Evolutionary conservation across 2,113 vertebrate species (phyloP), one percentile per base, ranked within the genome.

Genomic region (Catharus fuscescens): DNA sequence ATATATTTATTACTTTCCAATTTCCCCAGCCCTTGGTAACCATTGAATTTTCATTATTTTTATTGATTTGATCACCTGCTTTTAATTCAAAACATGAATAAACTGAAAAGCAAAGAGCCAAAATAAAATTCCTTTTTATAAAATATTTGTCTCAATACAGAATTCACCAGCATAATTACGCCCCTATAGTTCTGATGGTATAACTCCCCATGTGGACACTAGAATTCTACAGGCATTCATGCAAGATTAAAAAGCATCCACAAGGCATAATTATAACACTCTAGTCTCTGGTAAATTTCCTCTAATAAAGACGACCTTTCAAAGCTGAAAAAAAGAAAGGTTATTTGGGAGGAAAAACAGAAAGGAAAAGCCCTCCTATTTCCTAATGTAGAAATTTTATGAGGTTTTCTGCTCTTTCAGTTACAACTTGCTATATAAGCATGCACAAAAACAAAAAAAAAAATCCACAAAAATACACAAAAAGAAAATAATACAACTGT

Each of bases 161-260:
- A 92, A 86, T 88, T 90, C 83, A 80, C 76, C 60, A 53, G 48
- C 40, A 64, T 90, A 95, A 96, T 80, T 86, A 94, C 0, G 0
- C 48, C 60, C 69, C 92, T 95, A 88, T 72, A 94, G 82, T 67
- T 92, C 83, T 74, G 77, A 90, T 88, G 72, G 67, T 64, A 23
- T 78, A 95, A 97, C 82, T 95, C 76, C 72, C 85, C 44, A 74
- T 86, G 92, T 65, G 85, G 64, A 95, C 1, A 7, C 44, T 80
- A 52, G 80, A 94, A 90, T 95, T 93, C 93, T 90, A 86, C 72
- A 88, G 64, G 76, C 92, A 86, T 93, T 92, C 90, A 94, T 60
- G 54, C 77, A 91, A 95, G 86, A 97, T 94, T 92, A 90, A 95
- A 95, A 90, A 93, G 85, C 77, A 91, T 95, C 82, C 90, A 96